Conservation (phyloP, 2,888 invertebrate genomes). For the Drosophila kambysellisi region DNA sequence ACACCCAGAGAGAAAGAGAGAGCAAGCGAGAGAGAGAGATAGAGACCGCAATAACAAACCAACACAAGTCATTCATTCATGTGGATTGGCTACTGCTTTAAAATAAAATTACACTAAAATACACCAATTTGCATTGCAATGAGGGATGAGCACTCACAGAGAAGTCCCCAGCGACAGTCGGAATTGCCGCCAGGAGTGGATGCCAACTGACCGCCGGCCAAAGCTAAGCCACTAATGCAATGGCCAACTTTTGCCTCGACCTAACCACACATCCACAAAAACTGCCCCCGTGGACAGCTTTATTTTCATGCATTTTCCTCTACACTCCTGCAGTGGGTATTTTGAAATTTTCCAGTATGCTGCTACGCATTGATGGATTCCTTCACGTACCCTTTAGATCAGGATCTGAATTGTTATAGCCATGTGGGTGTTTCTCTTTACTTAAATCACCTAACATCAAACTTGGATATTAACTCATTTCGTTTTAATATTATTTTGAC, state of each 20-base stretch:
- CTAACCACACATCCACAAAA: not conserved
- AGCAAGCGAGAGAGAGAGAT: not conserved
- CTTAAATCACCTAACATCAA: not conserved
- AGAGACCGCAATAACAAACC: not conserved
- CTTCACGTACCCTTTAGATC: not conserved
- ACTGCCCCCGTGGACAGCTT: not conserved
- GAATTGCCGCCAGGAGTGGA: not conserved
- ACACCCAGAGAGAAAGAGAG: not conserved
- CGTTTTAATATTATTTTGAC: not conserved
- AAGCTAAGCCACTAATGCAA: conserved; percentile 23
- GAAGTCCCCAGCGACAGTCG: conserved; percentile 20
- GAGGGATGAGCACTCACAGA: conserved; percentile 15
- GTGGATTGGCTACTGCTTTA: conserved; percentile 34
- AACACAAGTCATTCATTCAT: conserved; percentile 5
- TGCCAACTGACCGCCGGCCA: conserved; percentile 39
- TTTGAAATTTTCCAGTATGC: not conserved
- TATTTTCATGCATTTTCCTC: not conserved
- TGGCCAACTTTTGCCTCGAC: conserved; percentile 52
- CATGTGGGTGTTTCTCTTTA: not conserved
- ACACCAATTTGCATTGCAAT: conserved; percentile 75
- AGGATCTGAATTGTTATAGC: not conserved
- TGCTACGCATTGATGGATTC: not conserved
- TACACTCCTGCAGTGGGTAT: not conserved
- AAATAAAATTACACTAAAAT: conserved; percentile 73
- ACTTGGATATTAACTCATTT: not conserved